These are phyloP conservation scores for Dendrocincla tyrannina DNA, from an alignment of 2,797 vertebrate species.

Conservation along the genomic window DNA sequence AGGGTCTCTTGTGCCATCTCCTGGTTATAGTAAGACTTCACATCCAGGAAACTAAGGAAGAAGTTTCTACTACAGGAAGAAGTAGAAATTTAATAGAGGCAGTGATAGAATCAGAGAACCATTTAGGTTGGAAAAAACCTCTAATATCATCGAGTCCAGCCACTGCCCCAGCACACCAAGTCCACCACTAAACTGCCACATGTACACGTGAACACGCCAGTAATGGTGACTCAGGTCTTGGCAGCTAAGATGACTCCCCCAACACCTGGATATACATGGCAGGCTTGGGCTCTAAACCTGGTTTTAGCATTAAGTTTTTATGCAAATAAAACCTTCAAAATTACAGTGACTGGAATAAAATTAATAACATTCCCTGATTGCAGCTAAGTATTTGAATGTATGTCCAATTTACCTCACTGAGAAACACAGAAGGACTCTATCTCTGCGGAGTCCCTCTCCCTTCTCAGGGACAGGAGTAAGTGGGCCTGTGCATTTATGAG, in stretches of 20 bases:
- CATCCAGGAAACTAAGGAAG: not conserved
- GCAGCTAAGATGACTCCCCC: not conserved
- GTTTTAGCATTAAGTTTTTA: not conserved
- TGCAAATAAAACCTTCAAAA: not conserved
- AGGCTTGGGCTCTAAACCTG: not conserved
- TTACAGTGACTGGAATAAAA: not conserved
- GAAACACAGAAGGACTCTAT: not conserved
- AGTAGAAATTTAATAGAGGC: not conserved
- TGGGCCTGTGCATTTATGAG: not conserved
- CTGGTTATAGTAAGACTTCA: not conserved
- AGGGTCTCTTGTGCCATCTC: conserved; percentile 40
- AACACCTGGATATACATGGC: rapidly evolving
- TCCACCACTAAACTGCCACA: not conserved
- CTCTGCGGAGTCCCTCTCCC: not conserved
- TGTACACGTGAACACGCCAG: not conserved
- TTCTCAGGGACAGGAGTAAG: not conserved
- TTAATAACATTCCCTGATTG: not conserved
- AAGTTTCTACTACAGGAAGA: not conserved
- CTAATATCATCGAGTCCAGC: not conserved
- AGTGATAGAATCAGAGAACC: not conserved
- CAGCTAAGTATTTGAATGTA: not conserved
- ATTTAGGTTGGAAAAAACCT: not conserved
- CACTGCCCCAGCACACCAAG: not conserved
- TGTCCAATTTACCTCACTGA: not conserved
- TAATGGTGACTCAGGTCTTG: not conserved